A percentile compares a stretch with the other conserved stretches of the same genome.
Evolutionary conservation across 2,888 invertebrate genomes (phyloP).

Genomic region (Tenthredo amoena): DNA sequence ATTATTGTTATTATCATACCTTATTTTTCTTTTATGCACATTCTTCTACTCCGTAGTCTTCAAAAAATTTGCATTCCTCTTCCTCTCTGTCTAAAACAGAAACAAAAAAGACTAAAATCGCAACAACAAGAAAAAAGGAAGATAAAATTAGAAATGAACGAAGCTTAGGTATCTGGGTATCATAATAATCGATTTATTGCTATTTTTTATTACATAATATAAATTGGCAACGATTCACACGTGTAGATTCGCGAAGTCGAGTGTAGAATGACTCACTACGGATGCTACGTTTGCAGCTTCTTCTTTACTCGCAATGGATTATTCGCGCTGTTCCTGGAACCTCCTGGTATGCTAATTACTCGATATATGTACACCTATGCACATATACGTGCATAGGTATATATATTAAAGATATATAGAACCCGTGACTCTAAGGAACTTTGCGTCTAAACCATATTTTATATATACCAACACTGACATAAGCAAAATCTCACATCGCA

Average conservation of each 20-base stretch:
- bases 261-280: neutral
- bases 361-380: neutral
- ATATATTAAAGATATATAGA: neutral
- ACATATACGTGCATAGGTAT: neutral
- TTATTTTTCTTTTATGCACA: neutral
- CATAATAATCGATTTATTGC: neutral
- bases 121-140: neutral
- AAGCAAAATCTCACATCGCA: neutral
- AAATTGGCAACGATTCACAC: neutral
- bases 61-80: neutral
- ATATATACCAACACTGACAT: neutral
- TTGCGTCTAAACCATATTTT: neutral
- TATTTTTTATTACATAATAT: neutral
- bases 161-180: neutral
- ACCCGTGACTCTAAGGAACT: neutral
- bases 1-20: neutral
- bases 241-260: neutral
- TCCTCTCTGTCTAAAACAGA: neutral
- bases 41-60: neutral
- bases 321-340: constrained; percentile 66
- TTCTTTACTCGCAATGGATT: neutral
- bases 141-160: neutral
- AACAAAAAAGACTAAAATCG: no score
- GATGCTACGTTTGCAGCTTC: neutral
- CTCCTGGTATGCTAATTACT: constrained; percentile 71